Conservation (phyloP, 2,113 vertebrate species). For the Tenrec ecaudatus region DNA sequence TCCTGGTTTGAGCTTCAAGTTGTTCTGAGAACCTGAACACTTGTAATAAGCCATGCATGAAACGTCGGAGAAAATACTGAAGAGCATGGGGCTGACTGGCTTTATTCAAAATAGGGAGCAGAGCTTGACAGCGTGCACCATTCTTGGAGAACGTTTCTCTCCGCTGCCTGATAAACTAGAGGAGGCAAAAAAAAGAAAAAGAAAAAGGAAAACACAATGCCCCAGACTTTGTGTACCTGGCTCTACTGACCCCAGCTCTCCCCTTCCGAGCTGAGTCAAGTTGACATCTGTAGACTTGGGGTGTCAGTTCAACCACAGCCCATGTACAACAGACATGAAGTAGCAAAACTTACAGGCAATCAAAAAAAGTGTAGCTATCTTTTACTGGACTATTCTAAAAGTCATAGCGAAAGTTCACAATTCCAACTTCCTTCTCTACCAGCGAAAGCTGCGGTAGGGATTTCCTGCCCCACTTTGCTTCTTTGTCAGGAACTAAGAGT, state of each 20-base stretch:
- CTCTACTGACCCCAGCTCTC: neutral
- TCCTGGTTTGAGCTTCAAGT: neutral
- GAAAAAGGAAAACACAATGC: neutral
- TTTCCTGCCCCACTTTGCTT: neutral
- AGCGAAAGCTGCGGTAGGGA: neutral
- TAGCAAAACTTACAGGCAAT: neutral
- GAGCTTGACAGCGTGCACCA: neutral
- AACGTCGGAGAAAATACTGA: constrained; percentile 20
- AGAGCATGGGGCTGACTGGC: neutral
- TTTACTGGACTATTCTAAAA: constrained; percentile 27
- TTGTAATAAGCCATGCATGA: neutral
- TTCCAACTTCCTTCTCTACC: neutral
- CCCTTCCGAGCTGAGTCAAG: neutral
- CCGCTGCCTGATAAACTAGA: neutral
- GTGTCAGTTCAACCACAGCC: neutral
- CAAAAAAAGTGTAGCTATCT: neutral
- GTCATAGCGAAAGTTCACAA: constrained; percentile 24
- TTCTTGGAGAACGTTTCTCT: neutral
- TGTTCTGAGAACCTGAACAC: neutral
- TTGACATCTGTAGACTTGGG: neutral
- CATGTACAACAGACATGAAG: neutral
- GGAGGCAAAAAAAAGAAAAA: neutral
- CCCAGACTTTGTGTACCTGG: neutral
- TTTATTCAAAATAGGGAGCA: constrained; percentile 41
- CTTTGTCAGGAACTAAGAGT: constrained; percentile 8